Evolutionary conservation across 2,113 vertebrate genomes (phyloP), one percentile per base, ranked within the genome.

Genomic region (Rostratula benghalensis): DNA sequence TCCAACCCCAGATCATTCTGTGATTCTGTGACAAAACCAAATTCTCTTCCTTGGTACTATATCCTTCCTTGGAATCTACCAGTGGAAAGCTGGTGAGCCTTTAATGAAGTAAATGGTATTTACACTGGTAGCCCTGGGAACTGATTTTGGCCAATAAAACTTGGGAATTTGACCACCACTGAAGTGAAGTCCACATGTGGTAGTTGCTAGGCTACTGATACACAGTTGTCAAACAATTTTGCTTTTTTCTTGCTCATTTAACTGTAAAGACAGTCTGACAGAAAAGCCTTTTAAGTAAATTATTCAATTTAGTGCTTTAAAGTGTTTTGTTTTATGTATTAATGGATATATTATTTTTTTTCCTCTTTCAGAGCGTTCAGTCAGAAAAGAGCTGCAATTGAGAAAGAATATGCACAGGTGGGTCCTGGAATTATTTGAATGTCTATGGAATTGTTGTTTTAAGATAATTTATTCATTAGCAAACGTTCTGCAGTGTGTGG

Each of bases 361-460:
- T 8, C 11, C 59, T 98, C 94, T 97, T 98, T 24, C 96, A 99
- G 99, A 98, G 99, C 98, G 7, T 99, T 99, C 98, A 99, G 99
- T 98, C 99, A 99, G 98, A 99, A 99, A 96, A 99, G 99, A 97
- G 99, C 99, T 90, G 98, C 99, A 74, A 98, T 99, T 95, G 99
- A 99, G 97, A 99, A 98, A 90, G 99, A 99, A 84, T 99, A 99
- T 96, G 99, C 99, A 76, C 99, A 99, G 99, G 99, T 99, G 98
- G 90, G 97, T 51, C n/a, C 82, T 87, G 79, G 64, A 70, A 61
- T 75, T 24, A 50, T 81, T 87, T 81, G 65, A 7, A 9, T 69
- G 6, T 24, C 6, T 60, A 1, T 45, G 41, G 14, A n/a, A 13
- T 56, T 73, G 28, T 90, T 88, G 41, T 61, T 20, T 63, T 22